Evolutionary conservation across 1,140 invertebrate genomes (phyloP), one percentile per base, ranked within the genome.

Genomic region (Microplitis mediator): DNA sequence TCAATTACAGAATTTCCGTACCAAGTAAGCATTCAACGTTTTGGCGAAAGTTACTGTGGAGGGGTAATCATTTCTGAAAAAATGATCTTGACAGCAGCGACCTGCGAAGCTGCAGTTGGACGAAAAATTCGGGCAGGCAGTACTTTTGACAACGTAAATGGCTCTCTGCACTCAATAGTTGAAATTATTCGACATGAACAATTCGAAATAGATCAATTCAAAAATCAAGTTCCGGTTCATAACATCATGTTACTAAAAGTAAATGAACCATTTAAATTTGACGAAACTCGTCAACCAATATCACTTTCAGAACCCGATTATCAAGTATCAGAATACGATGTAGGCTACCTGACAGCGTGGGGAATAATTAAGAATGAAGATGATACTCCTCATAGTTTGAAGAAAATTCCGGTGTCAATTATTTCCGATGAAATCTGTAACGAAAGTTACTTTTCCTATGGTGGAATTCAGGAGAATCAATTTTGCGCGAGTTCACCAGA

Each of bases 241-340:
- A 91, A 93, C 69, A 88, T 93, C 8, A 90, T 89, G 0, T 72
- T 93, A 82, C 32, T 88, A 71, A 63, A 82, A 56, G 70, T 89
- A 9, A 71, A 80, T 4, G 67, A 77, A n/a, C 73, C 76, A 0
- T 75, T 86, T 4, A 52, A 74, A 9, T 77, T 84, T 51, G 76
- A 81, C 23, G 61, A 75, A 11, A 72, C 74, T 16, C 78, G 79
- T 54, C 69, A 69, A 63, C 67, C 76, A 3, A 75, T 80, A 16
- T 5, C 16, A 1, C 50, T 81, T 1, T 74, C 64, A 34, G 16
- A 72, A 4, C 0, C 45, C 2, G 65, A 76, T 13, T 75, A 79
- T 45, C 75, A 75, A 6, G 77, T 84, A 2, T 51, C 72, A 4
- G 69, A 69, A 4, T 83, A 81, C 13, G 58, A 75, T 0, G 58